phyloP scores from a whole-genome alignment of 2,888 invertebrate species.

The Netelia virgata region DNA sequence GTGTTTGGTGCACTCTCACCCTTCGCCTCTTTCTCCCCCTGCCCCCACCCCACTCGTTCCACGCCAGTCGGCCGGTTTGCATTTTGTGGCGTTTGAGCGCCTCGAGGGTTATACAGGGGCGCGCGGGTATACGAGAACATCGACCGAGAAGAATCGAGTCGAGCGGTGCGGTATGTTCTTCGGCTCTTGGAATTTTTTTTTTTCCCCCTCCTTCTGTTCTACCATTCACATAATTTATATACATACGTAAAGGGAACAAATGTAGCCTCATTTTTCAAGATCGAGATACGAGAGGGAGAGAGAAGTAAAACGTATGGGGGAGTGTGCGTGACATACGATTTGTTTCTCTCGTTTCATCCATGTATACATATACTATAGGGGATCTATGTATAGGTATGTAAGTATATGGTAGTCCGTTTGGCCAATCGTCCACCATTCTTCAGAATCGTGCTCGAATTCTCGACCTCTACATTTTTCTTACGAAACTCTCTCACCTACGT shows the following conservation, averaged over 20 bases:
- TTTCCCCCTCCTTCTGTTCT: constrained; percentile 9
- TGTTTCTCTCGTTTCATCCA: constrained; percentile 50
- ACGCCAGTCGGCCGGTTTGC: too few species aligned
- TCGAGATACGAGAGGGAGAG: constrained; percentile 58
- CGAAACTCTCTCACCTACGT: background rate
- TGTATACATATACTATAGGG: background rate
- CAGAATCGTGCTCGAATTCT: constrained; percentile 23
- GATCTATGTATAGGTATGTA: background rate
- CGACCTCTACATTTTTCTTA: constrained; percentile 38
- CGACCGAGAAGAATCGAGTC: constrained; percentile 36
- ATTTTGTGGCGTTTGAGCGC: background rate
- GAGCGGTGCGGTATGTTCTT: constrained; percentile 13
- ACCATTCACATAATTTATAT: constrained; percentile 58
- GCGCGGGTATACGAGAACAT: background rate
- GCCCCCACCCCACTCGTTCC: too few species aligned
- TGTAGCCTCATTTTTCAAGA: constrained; percentile 66
- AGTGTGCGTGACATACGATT: constrained; percentile 63
- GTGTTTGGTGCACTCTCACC: constrained; percentile 24
- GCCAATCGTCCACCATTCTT: constrained; percentile 29
- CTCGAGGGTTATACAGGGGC: background rate
- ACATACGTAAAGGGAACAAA: constrained; percentile 60
- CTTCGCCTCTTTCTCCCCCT: too few species aligned
- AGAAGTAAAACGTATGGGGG: constrained; percentile 7
- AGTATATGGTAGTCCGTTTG: background rate
- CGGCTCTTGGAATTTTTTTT: constrained; percentile 22